Percentiles rank a stretch among this genome's conserved stretches.
phyloP scores from a whole-genome alignment of 1,140 invertebrate species.

The Hyles vespertilio region DNA sequence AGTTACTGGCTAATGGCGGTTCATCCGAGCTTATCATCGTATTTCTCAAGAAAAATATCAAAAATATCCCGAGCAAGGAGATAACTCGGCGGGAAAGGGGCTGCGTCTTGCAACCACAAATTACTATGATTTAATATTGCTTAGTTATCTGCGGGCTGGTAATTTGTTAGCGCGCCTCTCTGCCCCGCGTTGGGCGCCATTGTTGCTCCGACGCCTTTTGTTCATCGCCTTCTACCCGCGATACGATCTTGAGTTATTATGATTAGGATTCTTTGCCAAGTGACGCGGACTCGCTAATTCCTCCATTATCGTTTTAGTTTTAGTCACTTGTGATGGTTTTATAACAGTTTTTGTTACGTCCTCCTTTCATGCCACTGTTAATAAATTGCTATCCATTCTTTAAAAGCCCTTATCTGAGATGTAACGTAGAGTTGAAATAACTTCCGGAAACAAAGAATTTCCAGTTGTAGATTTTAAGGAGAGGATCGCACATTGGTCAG shows the following conservation, averaged over 20 bases:
- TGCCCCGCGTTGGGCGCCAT: slow-evolving; percentile 57
- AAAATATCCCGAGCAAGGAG: slow-evolving; percentile 45
- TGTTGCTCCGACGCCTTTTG: slow-evolving; percentile 68
- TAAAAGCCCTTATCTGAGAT: not conserved
- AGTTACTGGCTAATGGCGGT: not conserved
- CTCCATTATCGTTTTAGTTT: slow-evolving; percentile 62
- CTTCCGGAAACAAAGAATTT: too few relatives aligned
- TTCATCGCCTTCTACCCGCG: slow-evolving; percentile 62
- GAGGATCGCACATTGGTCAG: too few relatives aligned
- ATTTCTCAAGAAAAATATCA: slow-evolving; percentile 40
- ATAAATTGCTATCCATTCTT: slow-evolving; percentile 9
- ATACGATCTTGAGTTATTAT: slow-evolving; percentile 74
- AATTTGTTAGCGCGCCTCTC: slow-evolving; percentile 69
- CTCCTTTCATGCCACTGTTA: slow-evolving; percentile 9
- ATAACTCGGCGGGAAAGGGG: slow-evolving; percentile 53
- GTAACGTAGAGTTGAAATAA: too few relatives aligned
- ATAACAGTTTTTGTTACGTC: slow-evolving; percentile 24
- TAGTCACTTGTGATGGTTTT: slow-evolving; percentile 36
- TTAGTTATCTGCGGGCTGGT: slow-evolving; percentile 71
- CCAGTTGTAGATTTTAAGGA: too few relatives aligned
- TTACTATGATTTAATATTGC: slow-evolving; percentile 76
- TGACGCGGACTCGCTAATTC: slow-evolving; percentile 66
- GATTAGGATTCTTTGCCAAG: slow-evolving; percentile 73
- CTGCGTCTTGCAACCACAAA: slow-evolving; percentile 64
- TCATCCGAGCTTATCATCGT: slow-evolving; percentile 29